Evolutionary conservation across 2,797 vertebrate species (phyloP), one percentile per base, ranked within the genome.

Genomic region (Rhadinocentrus ornatus): DNA sequence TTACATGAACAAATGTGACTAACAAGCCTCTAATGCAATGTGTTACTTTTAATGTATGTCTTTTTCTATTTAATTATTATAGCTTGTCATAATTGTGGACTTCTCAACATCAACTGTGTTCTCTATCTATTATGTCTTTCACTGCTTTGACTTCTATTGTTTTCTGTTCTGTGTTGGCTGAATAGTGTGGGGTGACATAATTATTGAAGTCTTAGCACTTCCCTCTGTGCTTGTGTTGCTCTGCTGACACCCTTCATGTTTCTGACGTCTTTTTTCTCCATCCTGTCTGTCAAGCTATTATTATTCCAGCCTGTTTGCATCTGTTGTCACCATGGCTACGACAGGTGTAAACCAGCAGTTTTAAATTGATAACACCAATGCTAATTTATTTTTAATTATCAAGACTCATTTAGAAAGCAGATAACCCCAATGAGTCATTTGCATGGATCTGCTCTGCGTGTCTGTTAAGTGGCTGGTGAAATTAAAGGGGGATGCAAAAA

Each of bases 331-430:
- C 82, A 91, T 92, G 89, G 87, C 79, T 83, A 91, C 87, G 2
- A 79, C 79, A 89, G 87, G 88, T 86, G 85, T 83, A 82, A 86
- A 78, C 81, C 87, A 77, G 86, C 69, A 46, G 69, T 84, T 91
- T 87, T 75, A 86, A 84, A 80, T 81, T 80, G 84, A 88, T 90
- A 89, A 90, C 80, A 77, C 29, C 31, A 86, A 86, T 83, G 81
- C 75, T 80, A 88, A 88, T 93, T 89, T 83, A 77, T 71, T 88
- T 91, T 91, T 87, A 90, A 87, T 91, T 91, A 88, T 85, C 6
- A 27, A 37, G 71, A 90, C 83, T 84, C 75, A 80, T 88, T 88
- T 80, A 84, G 79, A 66, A 88, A 71, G 83, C 75, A 78, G 85
- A 91, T 91, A 80, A 88, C 73, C 71, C 73, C 72, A 60, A 70